Evolutionary conservation across 1,140 invertebrate species (phyloP), one percentile per base, ranked within the genome.

Genomic region (Latrodectus geometricus): DNA sequence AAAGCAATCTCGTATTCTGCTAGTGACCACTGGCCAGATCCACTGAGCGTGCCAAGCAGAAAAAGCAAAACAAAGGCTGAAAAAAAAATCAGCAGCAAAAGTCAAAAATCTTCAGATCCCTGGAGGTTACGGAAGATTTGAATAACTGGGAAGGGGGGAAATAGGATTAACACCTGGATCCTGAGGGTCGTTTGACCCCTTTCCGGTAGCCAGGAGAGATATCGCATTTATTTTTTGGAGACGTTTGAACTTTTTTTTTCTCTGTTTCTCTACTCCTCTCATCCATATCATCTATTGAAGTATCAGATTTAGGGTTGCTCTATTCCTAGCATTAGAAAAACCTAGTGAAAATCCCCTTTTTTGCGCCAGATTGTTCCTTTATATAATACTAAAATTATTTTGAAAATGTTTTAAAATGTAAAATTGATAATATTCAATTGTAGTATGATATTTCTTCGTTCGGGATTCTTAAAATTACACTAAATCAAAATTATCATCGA

Each of bases 141-240:
- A 83, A 83, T 83, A 83, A 82, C 79, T 72, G 50, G 50, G 52
- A 15, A 61, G 17, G 8, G 21, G 68, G 48, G 35, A 72, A 83
- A 83, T 66, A n/a, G 61, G 81, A 83, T 83, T 83, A 83, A 83
- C 72, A 75, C 72, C 49, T 75, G 81, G 73, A 83, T 83, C 81
- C 81, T 35, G 23, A 35, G 72, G 81, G 72, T 75, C 72, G 56
- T 83, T 83, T 75, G 72, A 75, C 81, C 81, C 72, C 54, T 83
- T 83, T 83, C 66, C 23, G 72, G 70, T 65, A 54, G 52, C 68
- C 23, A 9, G 50, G 69, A 72, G 78, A 61, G 79, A 75, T 75
- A 83, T 75, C 81, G 65, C 72, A 66, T 75, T 83, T 83, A 54
- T 82, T 52, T 76, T 73, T 61, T 66, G 2, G 69, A 56, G 23